phyloP scores from a whole-genome alignment of 2,888 invertebrate genomes.

The Lasioglossum lativentre region DNA sequence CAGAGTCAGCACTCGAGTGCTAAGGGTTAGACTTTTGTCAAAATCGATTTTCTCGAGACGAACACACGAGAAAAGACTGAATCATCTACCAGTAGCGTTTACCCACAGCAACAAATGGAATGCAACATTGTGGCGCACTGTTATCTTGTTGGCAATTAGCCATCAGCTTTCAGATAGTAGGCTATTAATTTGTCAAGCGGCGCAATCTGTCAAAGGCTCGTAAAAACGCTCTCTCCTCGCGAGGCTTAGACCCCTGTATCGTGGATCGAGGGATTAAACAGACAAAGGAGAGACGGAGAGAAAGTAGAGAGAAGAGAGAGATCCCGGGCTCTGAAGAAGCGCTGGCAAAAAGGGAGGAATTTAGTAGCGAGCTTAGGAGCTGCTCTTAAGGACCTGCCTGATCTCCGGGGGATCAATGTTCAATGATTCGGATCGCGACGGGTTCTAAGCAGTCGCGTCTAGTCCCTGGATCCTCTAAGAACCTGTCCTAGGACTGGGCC shows the following conservation, averaged over 20 bases:
- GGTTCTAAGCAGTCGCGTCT: background rate
- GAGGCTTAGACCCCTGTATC: background rate
- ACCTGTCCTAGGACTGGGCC: background rate
- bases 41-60: no score
- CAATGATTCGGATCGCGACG: background rate
- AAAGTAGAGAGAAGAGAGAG: background rate
- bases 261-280: background rate
- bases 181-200: background rate
- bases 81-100: no score
- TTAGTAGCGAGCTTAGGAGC: background rate
- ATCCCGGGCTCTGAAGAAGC: background rate
- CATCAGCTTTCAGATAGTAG: background rate
- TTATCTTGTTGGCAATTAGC: background rate
- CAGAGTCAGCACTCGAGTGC: no score
- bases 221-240: background rate
- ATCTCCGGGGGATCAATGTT: slow-evolving; percentile 4
- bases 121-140: no score
- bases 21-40: no score
- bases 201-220: background rate
- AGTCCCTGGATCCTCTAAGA: background rate
- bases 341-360: background rate
- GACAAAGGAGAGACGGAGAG: background rate
- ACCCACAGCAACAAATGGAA: no score
- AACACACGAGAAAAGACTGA: no score
- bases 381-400: background rate